Evolutionary conservation across 2,888 invertebrate species (phyloP).

Genomic region (Lissonota sp.): DNA sequence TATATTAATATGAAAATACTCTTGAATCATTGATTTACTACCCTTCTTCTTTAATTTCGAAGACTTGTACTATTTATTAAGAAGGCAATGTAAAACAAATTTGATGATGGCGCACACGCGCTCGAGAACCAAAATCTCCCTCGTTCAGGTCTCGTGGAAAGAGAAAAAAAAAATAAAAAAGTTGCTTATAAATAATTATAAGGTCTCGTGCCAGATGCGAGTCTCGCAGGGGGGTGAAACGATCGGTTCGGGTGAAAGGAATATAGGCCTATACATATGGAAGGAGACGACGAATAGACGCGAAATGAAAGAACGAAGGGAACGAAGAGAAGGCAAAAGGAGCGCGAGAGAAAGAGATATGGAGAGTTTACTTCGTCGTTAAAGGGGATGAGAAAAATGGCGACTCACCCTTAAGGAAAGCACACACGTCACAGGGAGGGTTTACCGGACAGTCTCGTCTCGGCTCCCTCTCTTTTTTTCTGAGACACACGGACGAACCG

Average conservation of each 20-base stretch:
- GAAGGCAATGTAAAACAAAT: no score
- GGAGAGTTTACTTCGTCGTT: slow-evolving; percentile 13
- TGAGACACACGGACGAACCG: slow-evolving; percentile 25
- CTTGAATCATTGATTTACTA: no score
- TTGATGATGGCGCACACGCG: background rate
- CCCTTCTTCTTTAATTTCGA: no score
- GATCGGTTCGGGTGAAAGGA: slow-evolving; percentile 48
- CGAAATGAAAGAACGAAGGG: slow-evolving; percentile 14
- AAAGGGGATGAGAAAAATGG: slow-evolving; percentile 30
- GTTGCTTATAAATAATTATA: slow-evolving; percentile 71
- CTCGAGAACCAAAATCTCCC: background rate
- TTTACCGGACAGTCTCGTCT: slow-evolving; percentile 53
- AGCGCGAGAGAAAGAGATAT: slow-evolving; percentile 3
- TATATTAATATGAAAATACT: no score
- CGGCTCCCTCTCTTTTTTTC: no score
- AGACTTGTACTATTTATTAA: no score
- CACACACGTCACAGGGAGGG: slow-evolving; percentile 25
- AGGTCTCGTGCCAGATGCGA: slow-evolving; percentile 70
- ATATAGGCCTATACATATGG: no score
- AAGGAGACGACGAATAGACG: no score
- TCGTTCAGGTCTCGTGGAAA: slow-evolving; percentile 2
- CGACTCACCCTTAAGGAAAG: slow-evolving; percentile 29
- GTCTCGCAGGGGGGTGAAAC: slow-evolving; percentile 63
- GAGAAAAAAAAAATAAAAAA: no score
- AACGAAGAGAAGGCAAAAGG: slow-evolving; percentile 20